Evolutionary conservation across 2,888 invertebrate species (phyloP), one percentile per base, ranked within the genome.

Genomic region (Phortica okadai): DNA sequence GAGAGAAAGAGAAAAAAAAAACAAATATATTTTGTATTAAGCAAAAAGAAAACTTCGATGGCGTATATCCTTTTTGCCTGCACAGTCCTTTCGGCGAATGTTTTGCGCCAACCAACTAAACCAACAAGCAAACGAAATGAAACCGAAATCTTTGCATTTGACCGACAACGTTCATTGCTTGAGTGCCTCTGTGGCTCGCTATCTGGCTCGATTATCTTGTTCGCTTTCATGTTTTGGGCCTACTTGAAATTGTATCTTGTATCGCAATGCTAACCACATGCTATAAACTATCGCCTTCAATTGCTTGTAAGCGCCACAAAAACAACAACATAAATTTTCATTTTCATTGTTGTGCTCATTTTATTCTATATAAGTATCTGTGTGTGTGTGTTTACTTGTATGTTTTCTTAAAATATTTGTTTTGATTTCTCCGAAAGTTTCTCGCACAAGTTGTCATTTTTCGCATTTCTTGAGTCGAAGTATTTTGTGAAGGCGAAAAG

Each of bases 261-360:
- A 87, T 85, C 80, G 78, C 75, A 74, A 75, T 75, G 77, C 77
- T 78, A 82, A 77, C 78, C 78, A 84, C 80, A 85, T 64, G 64
- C 64, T 44, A 14, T 16, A 56, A 54, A 72, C 54, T 72, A 62
- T 62, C 21, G 54, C 16, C 82, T 85, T 83, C 79, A 87, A 85
- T 85, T 85, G 81, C 77, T 83, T 81, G 81, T 79, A 79, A 81
- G 79, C 81, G 76, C 80, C 83, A 79, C 79, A 83, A 78, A 83
- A 76, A 56, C 54, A 72, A 16, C 44, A 70, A 56, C n/a, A 56
- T 33, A 72, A 72, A 69, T 45, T 66, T 69, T 69, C 69, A 69
- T 69, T 69, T 50, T 69, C 44, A 45, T 45, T 45, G 16, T 69
- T 45, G 3, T 69, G 21, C 25, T 54, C 45, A 14, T 70, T 54